Percentiles rank a stretch among this genome's conserved stretches.
These are phyloP conservation scores for Pangasius djambal DNA, from an alignment of 2,797 vertebrate genomes.

Conservation along the genomic window DNA sequence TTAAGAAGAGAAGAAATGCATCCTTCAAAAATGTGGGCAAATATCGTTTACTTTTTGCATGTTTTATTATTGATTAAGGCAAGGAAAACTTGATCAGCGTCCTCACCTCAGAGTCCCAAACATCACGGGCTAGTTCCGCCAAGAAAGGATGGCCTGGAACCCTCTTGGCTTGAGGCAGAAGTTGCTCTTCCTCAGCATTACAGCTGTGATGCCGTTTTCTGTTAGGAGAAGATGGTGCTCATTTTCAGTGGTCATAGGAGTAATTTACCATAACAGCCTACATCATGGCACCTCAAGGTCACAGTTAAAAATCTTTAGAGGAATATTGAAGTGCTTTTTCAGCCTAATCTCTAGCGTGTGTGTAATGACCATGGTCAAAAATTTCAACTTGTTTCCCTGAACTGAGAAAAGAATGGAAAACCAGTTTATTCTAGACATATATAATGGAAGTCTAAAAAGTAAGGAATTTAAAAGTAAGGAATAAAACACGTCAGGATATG, in stretches of 20 bases:
- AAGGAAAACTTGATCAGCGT: background rate
- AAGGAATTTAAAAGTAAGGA: background rate
- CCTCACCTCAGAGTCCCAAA: conserved; percentile 79
- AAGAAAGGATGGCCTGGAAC: conserved; percentile 72
- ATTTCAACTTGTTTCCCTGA: background rate
- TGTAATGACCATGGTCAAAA: background rate
- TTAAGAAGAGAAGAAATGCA: conserved; percentile 36
- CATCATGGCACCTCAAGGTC: background rate
- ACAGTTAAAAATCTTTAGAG: background rate
- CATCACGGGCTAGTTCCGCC: conserved; percentile 70
- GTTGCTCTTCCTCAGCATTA: conserved; percentile 81
- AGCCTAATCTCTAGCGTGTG: background rate
- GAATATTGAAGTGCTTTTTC: background rate
- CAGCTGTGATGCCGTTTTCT: conserved; percentile 90
- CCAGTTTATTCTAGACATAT: background rate
- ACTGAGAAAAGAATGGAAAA: background rate
- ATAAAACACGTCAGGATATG: background rate
- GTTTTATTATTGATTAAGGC: conserved; percentile 8
- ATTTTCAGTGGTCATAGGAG: background rate
- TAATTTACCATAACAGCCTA: background rate
- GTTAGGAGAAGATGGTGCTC: conserved; percentile 20
- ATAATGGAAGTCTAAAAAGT: background rate
- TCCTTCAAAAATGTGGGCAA: background rate
- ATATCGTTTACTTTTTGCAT: background rate
- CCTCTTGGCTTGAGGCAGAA: conserved; percentile 87